Base-by-base conservation (phyloP, 2,797 vertebrate species). In the Esox masquinongy region DNA sequence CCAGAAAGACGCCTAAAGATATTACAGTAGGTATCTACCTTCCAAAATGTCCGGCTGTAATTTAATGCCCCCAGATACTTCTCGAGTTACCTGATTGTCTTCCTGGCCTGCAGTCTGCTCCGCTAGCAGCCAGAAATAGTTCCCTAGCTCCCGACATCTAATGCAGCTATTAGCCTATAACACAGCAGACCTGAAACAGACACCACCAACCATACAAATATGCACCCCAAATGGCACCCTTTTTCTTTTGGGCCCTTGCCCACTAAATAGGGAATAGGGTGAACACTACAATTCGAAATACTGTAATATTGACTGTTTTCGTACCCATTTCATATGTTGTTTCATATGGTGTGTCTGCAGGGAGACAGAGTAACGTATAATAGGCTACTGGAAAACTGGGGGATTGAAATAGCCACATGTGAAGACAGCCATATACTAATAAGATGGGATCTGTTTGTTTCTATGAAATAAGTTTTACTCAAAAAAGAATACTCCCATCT, bases 291-390 rank as follows among this genome's bases (percentile, higher is more conserved):
- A 22, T n/a, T 19, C n/a, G 82, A 78, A 68, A 86, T 84, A 80
- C 80, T 70, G 56, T 79, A 84, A 87, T 89, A 83, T 89, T 81
- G 86, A 86, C 78, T 82, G 85, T 86, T 85, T 84, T 88, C 87
- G 80, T 75, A 12, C 43, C 24, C 16, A 87, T 3, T 29, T 53
- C 9, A 26, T 22, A 53, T 24, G 15, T 16, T 53, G 70, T 31
- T n/a, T 15, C 17, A 17, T 17, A 11, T 9, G 51, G 51, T n/a
- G 19, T n/a, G 6, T n/a, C n/a, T 56, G 53, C 53, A 59, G 53
- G n/a, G n/a, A 53, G 51, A 53, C 51, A 53, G 51, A 24, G 22
- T 59, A 24, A 39, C 2, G 7, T 5, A 39, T 39, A 47, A 0
- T 47, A 47, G 43, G 8, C 8, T 11, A 11, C 43, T 11, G 43